Base-by-base conservation (phyloP, 2,797 vertebrate genomes). In the Mycteria americana region DNA sequence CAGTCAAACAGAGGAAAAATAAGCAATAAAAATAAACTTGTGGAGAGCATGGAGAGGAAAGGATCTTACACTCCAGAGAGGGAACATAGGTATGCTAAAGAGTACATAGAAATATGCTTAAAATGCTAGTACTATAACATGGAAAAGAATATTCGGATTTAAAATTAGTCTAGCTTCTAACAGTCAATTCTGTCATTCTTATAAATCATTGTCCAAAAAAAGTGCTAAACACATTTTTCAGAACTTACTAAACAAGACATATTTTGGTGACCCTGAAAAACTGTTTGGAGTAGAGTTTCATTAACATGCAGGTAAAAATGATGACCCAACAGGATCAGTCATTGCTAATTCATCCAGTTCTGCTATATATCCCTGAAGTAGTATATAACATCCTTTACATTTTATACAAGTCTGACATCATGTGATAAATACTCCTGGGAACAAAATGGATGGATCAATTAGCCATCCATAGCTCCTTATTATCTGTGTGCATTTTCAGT, bases 401-500 rank as follows among this genome's bases (percentile, higher is more conserved):
- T 88, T 89, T 94, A 39, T 73, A 39, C 18, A 77, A 94, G 81
- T 89, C 91, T 95, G 91, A 95, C 88, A 78, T 94, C 91, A 81
- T 83, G 35, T 48, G 54, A 91, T 67, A 88, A 80, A 73, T 89
- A 39, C 35, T 45, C 48, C 57, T 51, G 76, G 67, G 30, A 64
- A 87, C 25, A 75, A 84, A 87, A 79, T 21, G 1, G 93, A 85
- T 63, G 53, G 68, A 48, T 85, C 88, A 89, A 95, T 96, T 92
- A 95, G 70, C 68, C 53, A 83, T 25, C 60, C 85, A 54, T 46
- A 72, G 25, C 41, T 85, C 64, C 28, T 64, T 94, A 88, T 87
- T 92, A 87, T 95, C 56, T 95, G 39, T 91, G 21, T 69, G 87
- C 79, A 94, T 95, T 96, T 96, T 95, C 92, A 95, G 93, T 73